Evolutionary conservation across 2,113 vertebrate species (phyloP).

Genomic region (Butastur rufipennis): DNA sequence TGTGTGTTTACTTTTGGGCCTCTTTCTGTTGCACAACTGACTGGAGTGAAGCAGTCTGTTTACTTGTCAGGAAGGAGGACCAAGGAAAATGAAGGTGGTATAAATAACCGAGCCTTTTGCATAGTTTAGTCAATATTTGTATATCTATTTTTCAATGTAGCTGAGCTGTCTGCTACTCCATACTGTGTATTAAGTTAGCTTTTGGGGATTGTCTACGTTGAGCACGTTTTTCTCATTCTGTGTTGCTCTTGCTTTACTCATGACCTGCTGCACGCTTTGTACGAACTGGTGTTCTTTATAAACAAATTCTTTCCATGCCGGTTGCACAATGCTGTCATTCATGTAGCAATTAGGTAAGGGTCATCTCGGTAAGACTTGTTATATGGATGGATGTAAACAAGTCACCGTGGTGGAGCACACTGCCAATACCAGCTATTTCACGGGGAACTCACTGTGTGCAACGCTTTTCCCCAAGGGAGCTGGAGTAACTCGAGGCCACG

Average conservation of each 20-base stretch:
- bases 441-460: not conserved
- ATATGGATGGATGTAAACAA: not conserved
- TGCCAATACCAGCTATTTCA: not conserved
- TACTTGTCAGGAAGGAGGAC: constrained; percentile 10
- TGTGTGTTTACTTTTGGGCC: constrained; percentile 17
- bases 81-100: not conserved
- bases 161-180: not conserved
- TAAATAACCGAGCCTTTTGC: constrained; percentile 21
- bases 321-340: not conserved
- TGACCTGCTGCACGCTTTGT: not conserved
- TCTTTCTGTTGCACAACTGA: constrained; percentile 1
- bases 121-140: constrained; percentile 18
- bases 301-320: not conserved
- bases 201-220: rapidly evolving
- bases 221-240: not conserved
- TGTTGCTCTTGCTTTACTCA: not conserved
- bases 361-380: not conserved
- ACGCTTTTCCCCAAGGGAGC: not conserved
- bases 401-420: not conserved
- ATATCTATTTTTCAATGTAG: not conserved
- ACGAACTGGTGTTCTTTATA: rapidly evolving
- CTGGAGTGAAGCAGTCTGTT: constrained; percentile 25
- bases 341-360: not conserved
- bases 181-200: not conserved
- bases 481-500: not conserved